A percentile compares a stretch with the other conserved stretches of the same genome.
Evolutionary conservation across 64 coral and sea anemone species (phyloP).

Genomic region (Orbicella faveolata): DNA sequence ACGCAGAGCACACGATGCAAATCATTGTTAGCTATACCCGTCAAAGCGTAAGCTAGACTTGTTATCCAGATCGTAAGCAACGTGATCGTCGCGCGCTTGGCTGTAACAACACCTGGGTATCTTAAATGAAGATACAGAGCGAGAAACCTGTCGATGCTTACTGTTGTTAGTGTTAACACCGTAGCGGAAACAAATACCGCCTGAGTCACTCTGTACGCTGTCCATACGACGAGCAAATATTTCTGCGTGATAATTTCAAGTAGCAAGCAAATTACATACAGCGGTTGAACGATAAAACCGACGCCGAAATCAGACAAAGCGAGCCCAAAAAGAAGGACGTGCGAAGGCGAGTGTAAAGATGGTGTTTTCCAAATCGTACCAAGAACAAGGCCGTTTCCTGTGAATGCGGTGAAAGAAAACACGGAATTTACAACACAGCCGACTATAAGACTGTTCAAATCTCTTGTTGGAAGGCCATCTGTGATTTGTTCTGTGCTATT

Average conservation of each 20-base stretch:
- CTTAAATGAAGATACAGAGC: slow-evolving; percentile 39
- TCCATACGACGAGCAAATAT: background rate
- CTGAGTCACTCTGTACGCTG: background rate
- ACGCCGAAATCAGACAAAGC: slow-evolving; percentile 38
- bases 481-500: too few species aligned
- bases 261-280: background rate
- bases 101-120: slow-evolving; percentile 10
- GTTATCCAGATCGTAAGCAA: background rate
- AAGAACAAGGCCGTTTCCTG: slow-evolving; percentile 7
- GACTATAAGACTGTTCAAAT: background rate
- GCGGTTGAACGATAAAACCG: slow-evolving; percentile 5
- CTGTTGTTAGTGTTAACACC: slow-evolving; percentile 4
- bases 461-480: too few species aligned
- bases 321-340: slow-evolving; percentile 28
- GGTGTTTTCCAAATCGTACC: slow-evolving; percentile 27
- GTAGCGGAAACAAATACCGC: slow-evolving; percentile 15
- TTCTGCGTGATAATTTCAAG: background rate
- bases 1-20: background rate
- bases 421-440: background rate
- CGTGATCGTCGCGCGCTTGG: background rate
- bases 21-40: background rate
- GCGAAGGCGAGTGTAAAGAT: slow-evolving; percentile 18
- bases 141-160: slow-evolving; percentile 17
- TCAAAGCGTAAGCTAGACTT: background rate
- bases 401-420: background rate